Percentiles rank a stretch among this genome's conserved stretches.
phyloP scores from a whole-genome alignment of 2,888 invertebrate genomes.

The Malthinus seriepunctatus region DNA sequence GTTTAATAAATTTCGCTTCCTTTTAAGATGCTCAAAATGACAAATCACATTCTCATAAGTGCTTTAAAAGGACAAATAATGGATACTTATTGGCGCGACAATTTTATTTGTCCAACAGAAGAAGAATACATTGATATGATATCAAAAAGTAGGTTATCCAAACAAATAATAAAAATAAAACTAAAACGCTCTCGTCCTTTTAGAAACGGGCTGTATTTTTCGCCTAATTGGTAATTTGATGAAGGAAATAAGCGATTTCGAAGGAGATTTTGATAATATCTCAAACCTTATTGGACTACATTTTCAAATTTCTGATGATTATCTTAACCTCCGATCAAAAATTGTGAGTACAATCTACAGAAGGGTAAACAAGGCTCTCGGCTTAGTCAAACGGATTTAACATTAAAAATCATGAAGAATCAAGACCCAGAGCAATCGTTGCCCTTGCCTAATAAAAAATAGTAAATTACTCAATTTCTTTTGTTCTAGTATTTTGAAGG shows the following conservation, averaged over 20 bases:
- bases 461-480: too few species aligned
- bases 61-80: conserved; percentile 5
- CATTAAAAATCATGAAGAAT: too few species aligned
- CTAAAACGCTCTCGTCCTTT: not conserved
- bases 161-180: not conserved
- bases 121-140: conserved; percentile 4
- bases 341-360: not conserved
- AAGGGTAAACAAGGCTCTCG: too few species aligned
- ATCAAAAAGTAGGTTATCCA: not conserved
- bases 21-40: too few species aligned
- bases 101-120: conserved; percentile 6
- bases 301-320: conserved; percentile 7
- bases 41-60: too few species aligned
- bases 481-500: conserved; percentile 1
- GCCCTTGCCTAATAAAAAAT: too few species aligned
- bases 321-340: not conserved
- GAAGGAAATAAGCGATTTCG: not conserved
- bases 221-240: not conserved
- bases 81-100: conserved; percentile 9
- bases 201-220: conserved; percentile 4
- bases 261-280: not conserved
- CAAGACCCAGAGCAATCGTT: too few species aligned
- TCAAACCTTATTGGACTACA: not conserved
- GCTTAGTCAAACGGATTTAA: too few species aligned
- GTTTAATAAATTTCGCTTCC: too few species aligned